Conservation (phyloP, 2,113 vertebrate species). For the Probosciger aterrimus region DNA sequence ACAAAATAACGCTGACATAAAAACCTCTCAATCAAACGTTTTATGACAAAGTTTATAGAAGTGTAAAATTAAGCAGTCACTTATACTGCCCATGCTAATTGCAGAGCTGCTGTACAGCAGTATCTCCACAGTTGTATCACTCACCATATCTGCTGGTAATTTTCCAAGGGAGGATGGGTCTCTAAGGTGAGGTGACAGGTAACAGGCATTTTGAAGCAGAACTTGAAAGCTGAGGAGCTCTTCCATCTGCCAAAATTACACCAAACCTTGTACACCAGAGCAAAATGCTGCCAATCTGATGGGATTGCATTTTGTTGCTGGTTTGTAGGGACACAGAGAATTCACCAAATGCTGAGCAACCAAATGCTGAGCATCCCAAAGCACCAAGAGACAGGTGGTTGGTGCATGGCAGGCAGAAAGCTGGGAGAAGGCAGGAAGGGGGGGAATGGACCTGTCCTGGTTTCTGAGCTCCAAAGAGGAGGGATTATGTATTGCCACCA, state of each 20-base stretch:
- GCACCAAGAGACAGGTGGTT: accelerated
- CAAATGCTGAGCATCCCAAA: accelerated
- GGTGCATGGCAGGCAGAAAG: background rate
- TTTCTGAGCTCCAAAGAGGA: background rate
- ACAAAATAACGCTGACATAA: background rate
- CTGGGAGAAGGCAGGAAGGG: background rate
- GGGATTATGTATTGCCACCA: background rate
- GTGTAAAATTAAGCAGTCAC: background rate
- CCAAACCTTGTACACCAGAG: background rate
- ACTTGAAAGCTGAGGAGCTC: background rate
- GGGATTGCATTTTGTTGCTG: background rate
- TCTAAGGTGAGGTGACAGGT: background rate
- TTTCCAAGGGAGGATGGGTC: background rate
- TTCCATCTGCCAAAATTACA: background rate
- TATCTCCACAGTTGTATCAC: background rate
- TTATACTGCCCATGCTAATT: background rate
- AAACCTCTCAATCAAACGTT: background rate
- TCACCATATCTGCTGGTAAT: background rate
- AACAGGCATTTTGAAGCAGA: background rate
- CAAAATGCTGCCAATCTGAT: background rate
- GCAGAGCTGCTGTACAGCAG: background rate
- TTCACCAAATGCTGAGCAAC: background rate
- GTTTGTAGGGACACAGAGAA: background rate
- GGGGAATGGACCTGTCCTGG: background rate
- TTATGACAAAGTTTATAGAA: background rate